A percentile compares a stretch with the other conserved stretches of the same genome.
These are phyloP conservation scores for Panopea generosa DNA, from an alignment of 2,888 invertebrate genomes.

Conservation along the genomic window DNA sequence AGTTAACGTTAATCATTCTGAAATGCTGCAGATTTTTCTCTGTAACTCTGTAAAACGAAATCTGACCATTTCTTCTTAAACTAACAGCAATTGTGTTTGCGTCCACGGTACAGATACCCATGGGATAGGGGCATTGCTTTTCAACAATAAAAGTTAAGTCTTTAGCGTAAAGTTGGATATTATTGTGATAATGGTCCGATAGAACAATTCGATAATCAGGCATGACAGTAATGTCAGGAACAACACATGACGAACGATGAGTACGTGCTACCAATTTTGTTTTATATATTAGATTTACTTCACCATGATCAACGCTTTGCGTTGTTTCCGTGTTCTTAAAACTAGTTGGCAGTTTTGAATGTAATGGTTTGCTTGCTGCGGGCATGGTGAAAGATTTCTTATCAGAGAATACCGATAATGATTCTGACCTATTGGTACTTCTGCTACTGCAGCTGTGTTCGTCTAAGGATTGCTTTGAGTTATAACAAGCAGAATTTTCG, in stretches of 20 bases:
- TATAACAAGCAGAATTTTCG: no score
- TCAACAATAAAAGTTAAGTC: constrained; percentile 15
- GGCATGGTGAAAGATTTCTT: no score
- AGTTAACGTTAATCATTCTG: constrained; percentile 6
- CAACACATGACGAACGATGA: constrained; percentile 37
- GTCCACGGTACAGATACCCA: constrained; percentile 22
- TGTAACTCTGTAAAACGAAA: constrained; percentile 19
- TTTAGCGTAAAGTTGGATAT: constrained; percentile 31
- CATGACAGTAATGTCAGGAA: constrained; percentile 35
- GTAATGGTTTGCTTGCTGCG: no score
- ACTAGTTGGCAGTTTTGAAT: no score
- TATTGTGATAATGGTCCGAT: constrained; percentile 41
- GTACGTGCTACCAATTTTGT: constrained; percentile 7
- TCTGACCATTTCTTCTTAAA: constrained; percentile 21
- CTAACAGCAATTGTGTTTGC: constrained; percentile 14
- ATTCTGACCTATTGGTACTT: no score
- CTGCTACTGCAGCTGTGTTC: no score
- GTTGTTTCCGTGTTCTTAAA: no score
- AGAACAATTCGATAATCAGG: constrained; percentile 20
- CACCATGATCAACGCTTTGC: no score
- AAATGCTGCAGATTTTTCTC: not conserved
- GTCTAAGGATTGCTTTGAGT: no score
- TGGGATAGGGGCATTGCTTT: constrained; percentile 33
- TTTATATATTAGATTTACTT: not conserved
- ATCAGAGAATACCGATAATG: no score